Base-by-base conservation (phyloP, 2,113 vertebrate species). In the Tretioscincus oriximinensis region DNA sequence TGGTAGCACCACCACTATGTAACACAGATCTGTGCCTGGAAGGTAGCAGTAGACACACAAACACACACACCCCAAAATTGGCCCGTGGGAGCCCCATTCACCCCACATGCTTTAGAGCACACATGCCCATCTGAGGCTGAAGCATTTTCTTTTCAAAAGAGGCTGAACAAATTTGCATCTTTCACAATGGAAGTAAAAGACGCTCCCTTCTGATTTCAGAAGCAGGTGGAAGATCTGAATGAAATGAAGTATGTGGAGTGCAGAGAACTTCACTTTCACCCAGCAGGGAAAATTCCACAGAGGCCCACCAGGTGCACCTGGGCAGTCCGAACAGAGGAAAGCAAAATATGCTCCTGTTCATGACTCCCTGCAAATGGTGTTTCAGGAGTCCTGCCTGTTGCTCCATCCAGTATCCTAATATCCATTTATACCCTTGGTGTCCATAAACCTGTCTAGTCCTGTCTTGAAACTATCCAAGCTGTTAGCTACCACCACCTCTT, bases 141-240 rank as follows among this genome's bases (percentile, higher is more conserved):
- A 12, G 2, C 24, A 22, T 54, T 68, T 26, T 71, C 47, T 78
- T 5, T 31, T 31, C 1, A 7, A 3, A 0, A 0, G 7, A 6
- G 31, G n/a, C 63, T 14, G 9, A 24, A 35, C 29, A 76, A 18
- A 1, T 41, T 29, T 60, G 24, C 9, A 35, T 70, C 60, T 58
- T 80, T 67, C 8, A 0, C 0, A 41, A 75, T 75, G 14, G n/a
- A 47, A 58, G n/a, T 76, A 58, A 11, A 8, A 54, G 20, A 7
- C 21, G 61, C 85, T 49, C 0, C 21, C 35, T 81, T 41, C 68
- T 78, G 80, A 24, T 28, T 24, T 41, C 80, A 10, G 29, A 65
- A 22, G 22, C n/a, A 63, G 7, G 0, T 0, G 0, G 0, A 22
- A 31, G 18, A 54, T 2, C 16, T 35, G 2, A 21, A 24, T 1